Evolutionary conservation across 2,797 vertebrate species (phyloP), one percentile per base, ranked within the genome.

Genomic region (Novumbra hubbsi): DNA sequence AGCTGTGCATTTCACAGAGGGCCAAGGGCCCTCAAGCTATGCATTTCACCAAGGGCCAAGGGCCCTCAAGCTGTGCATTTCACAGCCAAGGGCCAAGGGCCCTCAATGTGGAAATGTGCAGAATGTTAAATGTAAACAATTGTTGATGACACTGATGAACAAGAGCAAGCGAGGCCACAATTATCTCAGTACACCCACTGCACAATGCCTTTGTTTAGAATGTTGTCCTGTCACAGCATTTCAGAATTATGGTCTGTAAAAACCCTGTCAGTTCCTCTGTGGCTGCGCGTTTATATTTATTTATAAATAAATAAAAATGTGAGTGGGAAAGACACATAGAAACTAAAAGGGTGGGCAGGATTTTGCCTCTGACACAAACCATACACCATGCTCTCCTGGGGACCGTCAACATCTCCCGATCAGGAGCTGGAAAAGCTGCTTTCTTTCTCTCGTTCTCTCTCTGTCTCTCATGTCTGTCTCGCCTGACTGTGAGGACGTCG

Each of bases 301-400:
- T 16, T 24, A n/a, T 67, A 19, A 17, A 19, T 8, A 17, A 38
- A 17, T 16, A 30, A 32, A 6, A 28, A 65, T 19, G 15, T 17
- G 63, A 65, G 30, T 34, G 30, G 14, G 30, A 16, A 38, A 32
- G 28, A 66, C 52, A 17, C 15, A 66, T 66, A 15, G 8, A 66
- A 34, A n/a, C 5, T 7, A 38, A 66, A 32, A 66, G 17, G 17
- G 55, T 4, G 17, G 34, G 30, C 32, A 0, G 49, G 41, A 60
- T 24, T 27, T 24, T 60, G 55, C 14, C 67, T 45, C 24, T 8
- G 67, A 68, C 67, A 49, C 67, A 27, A 68, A 68, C 67, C 21
- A 45, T 24, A 16, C 67, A 45, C 24, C 41, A 68, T 28, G 16
- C 24, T 32, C 28, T 60, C 55, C 55, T 11, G 55, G 55, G 24